phyloP scores from a whole-genome alignment of 2,888 invertebrate species.

The Drosophila rubida region DNA sequence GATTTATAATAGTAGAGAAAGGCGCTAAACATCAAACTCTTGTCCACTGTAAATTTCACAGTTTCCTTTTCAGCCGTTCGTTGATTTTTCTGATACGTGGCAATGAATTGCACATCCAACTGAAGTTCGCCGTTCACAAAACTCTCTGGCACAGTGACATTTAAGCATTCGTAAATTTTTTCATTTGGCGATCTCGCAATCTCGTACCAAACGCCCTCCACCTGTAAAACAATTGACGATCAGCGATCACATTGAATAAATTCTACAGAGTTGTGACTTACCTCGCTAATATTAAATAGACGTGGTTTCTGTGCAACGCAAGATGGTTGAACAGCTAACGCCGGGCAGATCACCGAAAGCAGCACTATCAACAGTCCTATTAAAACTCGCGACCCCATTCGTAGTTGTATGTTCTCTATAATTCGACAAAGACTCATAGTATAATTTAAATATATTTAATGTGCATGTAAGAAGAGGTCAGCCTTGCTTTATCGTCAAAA shows the following conservation, averaged over 20 bases:
- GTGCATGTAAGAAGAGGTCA: too few species aligned
- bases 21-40: too few species aligned
- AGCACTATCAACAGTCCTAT: too few species aligned
- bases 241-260: too few species aligned
- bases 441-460: too few species aligned
- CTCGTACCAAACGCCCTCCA: constrained; percentile 51
- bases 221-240: constrained; percentile 12
- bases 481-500: too few species aligned
- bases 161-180: constrained; percentile 37
- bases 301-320: too few species aligned
- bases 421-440: too few species aligned
- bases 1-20: too few species aligned
- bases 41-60: constrained; percentile 15
- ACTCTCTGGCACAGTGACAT: constrained; percentile 34
- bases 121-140: neutral
- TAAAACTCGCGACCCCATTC: neutral
- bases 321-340: too few species aligned
- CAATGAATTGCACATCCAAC: constrained; percentile 22
- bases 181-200: constrained; percentile 41
- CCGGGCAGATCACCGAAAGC: neutral
- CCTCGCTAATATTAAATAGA: too few species aligned
- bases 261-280: too few species aligned
- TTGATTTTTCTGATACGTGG: neutral
- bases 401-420: neutral
- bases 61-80: neutral